Evolutionary conservation across 1,140 invertebrate genomes (phyloP).

Genomic region (Sesamia nonagrioides): DNA sequence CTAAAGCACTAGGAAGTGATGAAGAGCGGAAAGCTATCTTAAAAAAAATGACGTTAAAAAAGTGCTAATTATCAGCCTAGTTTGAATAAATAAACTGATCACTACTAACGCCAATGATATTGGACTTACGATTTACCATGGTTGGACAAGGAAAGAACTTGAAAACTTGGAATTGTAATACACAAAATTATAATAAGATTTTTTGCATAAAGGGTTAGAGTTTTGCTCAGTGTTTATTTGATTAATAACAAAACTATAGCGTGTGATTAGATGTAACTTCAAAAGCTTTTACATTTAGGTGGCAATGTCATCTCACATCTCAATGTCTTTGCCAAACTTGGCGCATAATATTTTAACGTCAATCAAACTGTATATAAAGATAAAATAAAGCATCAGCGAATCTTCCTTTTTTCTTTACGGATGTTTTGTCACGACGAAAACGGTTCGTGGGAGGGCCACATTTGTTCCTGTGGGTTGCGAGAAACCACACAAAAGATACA

Average conservation of each 20-base stretch:
- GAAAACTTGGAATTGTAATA: too few species aligned
- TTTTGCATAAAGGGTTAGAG: neutral
- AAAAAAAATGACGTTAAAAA: too few species aligned
- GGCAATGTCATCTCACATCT: neutral
- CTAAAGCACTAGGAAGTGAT: too few species aligned
- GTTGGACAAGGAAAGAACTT: too few species aligned
- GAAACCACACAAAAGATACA: slow-evolving; percentile 44
- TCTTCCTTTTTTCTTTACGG: slow-evolving; percentile 32
- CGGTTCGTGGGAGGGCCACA: slow-evolving; percentile 38
- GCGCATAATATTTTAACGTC: slow-evolving; percentile 34
- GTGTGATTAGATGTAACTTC: neutral
- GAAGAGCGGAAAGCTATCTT: too few species aligned
- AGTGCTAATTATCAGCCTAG: too few species aligned
- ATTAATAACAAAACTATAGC: neutral
- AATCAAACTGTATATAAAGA: neutral
- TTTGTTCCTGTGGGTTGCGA: slow-evolving; percentile 22
- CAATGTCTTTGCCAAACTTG: slow-evolving; percentile 31
- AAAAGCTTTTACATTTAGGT: slow-evolving; percentile 15
- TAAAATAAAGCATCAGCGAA: slow-evolving; percentile 26
- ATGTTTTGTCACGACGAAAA: slow-evolving; percentile 40
- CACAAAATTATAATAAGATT: neutral
- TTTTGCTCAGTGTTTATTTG: neutral
- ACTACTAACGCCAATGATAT: too few species aligned
- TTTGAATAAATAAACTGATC: too few species aligned
- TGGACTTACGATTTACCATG: too few species aligned